phyloP scores from a whole-genome alignment of 2,888 invertebrate species.

The Osmoderma eremita region DNA sequence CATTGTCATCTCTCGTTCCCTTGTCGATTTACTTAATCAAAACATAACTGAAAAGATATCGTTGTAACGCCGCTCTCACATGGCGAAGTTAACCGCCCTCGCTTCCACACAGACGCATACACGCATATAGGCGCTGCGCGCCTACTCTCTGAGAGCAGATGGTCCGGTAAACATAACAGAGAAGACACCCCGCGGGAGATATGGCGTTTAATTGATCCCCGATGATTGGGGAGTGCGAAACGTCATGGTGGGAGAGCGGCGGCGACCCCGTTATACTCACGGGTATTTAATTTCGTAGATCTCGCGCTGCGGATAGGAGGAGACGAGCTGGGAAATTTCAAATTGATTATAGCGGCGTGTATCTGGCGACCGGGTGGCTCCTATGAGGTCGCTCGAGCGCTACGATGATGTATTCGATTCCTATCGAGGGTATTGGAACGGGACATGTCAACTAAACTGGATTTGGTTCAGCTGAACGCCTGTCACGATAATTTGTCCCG shows the following conservation, averaged over 20 bases:
- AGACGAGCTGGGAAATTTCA: slow-evolving; percentile 37
- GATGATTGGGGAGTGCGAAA: slow-evolving; percentile 61
- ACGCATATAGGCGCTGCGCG: slow-evolving; percentile 6
- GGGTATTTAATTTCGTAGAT: slow-evolving; percentile 58
- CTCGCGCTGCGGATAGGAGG: background rate
- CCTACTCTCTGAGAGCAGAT: slow-evolving; percentile 43
- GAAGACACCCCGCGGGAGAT: slow-evolving; percentile 46
- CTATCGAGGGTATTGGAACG: slow-evolving; percentile 6
- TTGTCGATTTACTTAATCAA: slow-evolving; percentile 38
- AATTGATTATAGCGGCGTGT: slow-evolving; percentile 38
- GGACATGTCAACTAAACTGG: slow-evolving; percentile 7
- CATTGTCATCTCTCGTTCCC: slow-evolving; percentile 1
- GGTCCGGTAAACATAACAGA: slow-evolving; percentile 47
- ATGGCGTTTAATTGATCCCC: slow-evolving; percentile 60
- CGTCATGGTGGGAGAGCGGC: slow-evolving; percentile 52
- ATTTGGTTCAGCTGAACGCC: slow-evolving; percentile 8
- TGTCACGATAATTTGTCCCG: slow-evolving; percentile 10
- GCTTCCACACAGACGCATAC: background rate
- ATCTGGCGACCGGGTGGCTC: slow-evolving; percentile 1
- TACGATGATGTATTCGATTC: slow-evolving; percentile 34
- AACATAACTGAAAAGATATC: slow-evolving; percentile 26
- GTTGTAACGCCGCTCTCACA: slow-evolving; percentile 1
- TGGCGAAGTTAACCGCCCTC: background rate
- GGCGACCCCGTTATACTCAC: slow-evolving; percentile 54
- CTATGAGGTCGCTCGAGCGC: background rate